Evolutionary conservation across 2,888 invertebrate species (phyloP).

Genomic region (Pinctada fucata): DNA sequence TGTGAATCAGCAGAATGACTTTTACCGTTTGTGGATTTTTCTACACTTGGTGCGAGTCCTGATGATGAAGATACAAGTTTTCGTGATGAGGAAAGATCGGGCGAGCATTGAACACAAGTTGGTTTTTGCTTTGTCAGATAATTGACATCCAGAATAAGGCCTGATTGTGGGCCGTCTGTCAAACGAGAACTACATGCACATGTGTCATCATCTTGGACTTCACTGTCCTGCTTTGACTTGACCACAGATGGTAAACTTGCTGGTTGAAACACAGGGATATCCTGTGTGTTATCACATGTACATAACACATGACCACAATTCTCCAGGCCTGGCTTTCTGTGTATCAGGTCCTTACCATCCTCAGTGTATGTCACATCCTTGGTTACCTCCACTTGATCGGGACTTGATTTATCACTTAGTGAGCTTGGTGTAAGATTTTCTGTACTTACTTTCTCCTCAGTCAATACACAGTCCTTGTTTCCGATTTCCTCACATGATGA

Average conservation of each 20-base stretch:
- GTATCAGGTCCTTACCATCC: not conserved
- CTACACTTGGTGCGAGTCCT: too few species aligned
- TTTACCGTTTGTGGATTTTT: too few species aligned
- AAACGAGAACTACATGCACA: not conserved
- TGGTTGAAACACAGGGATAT: too few species aligned
- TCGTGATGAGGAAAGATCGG: not conserved
- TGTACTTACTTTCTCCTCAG: not conserved
- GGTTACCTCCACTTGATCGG: not conserved
- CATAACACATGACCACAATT: not conserved
- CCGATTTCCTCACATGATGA: constrained; percentile 20
- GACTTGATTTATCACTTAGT: not conserved
- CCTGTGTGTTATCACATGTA: not conserved
- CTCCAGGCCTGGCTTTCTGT: not conserved
- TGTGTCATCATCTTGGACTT: not conserved
- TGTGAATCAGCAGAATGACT: too few species aligned
- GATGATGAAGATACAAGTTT: not conserved
- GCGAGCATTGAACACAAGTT: not conserved
- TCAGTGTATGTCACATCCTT: not conserved
- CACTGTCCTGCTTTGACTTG: too few species aligned
- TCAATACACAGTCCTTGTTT: too few species aligned
- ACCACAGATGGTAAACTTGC: too few species aligned
- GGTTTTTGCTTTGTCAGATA: not conserved
- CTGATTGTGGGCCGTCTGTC: not conserved
- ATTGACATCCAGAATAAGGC: not conserved
- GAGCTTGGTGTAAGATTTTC: not conserved